phyloP scores from a whole-genome alignment of 2,113 vertebrate genomes.

The Pelmatolapia mariae region DNA sequence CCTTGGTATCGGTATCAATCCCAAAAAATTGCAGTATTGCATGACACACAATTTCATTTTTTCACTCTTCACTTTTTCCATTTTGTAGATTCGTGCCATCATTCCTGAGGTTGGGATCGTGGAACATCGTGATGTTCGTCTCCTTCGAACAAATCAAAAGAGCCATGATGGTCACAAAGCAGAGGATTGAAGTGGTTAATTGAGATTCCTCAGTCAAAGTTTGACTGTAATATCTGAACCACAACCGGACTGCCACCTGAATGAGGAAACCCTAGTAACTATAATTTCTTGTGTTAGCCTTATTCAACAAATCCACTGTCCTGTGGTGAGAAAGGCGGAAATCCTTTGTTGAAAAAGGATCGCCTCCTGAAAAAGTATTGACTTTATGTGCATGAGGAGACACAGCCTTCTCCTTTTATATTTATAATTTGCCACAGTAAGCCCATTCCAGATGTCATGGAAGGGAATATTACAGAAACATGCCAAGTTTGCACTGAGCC shows the following conservation, averaged over 20 bases:
- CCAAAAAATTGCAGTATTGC: neutral
- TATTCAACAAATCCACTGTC: neutral
- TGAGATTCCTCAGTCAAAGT: conserved; percentile 1
- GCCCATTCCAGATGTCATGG: neutral
- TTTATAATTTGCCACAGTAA: conserved; percentile 35
- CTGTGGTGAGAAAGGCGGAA: neutral
- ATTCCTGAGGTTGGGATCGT: conserved; percentile 74
- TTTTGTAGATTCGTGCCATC: conserved; percentile 72
- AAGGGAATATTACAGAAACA: neutral
- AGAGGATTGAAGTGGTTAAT: conserved; percentile 54
- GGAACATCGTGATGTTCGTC: conserved; percentile 80
- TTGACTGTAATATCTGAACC: neutral
- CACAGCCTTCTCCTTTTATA: neutral
- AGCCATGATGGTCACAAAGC: conserved; percentile 75
- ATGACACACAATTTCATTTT: neutral
- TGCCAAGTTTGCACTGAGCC: neutral
- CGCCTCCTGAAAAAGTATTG: neutral
- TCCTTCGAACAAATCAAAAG: conserved; percentile 79
- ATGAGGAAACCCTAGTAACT: neutral
- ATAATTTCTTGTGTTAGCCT: neutral
- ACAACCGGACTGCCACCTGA: neutral
- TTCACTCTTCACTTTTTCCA: neutral
- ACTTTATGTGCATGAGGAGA: neutral
- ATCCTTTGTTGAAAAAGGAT: conserved; percentile 24
- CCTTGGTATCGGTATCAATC: neutral